Evolutionary conservation across 1,140 invertebrate genomes (phyloP).

Genomic region (Temnothorax nylanderi): DNA sequence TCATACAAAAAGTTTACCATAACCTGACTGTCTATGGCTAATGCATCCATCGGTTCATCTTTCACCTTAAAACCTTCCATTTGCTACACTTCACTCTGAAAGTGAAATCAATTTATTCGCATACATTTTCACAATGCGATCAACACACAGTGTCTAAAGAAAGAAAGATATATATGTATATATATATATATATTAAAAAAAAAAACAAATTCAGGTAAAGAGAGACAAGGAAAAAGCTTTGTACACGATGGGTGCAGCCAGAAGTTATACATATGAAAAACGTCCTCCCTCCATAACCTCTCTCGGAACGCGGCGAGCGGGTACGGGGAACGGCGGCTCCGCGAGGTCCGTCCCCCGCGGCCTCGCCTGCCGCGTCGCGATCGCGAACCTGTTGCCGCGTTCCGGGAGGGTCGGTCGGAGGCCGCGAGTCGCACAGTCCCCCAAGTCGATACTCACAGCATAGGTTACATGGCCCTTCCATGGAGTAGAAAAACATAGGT

Average conservation of each 20-base stretch:
- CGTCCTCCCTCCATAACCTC: constrained; percentile 59
- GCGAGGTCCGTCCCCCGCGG: not conserved
- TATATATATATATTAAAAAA: not conserved
- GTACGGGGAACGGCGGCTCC: not conserved
- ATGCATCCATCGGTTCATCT: constrained; percentile 76
- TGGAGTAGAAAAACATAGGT: constrained; percentile 52
- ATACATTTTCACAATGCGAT: constrained; percentile 13
- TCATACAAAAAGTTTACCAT: constrained; percentile 79
- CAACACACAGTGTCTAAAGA: constrained; percentile 38
- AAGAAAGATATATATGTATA: not conserved
- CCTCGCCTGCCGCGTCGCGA: not conserved
- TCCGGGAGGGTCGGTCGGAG: not conserved
- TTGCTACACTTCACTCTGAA: constrained; percentile 73
- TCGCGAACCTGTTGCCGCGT: constrained; percentile 5
- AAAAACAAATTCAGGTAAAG: constrained; percentile 25
- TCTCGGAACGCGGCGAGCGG: not conserved
- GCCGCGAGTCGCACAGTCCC: not conserved
- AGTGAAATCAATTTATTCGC: constrained; percentile 65
- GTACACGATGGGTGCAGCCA: constrained; percentile 63
- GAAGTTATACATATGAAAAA: constrained; percentile 46
- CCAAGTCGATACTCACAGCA: constrained; percentile 64
- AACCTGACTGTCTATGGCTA: constrained; percentile 77
- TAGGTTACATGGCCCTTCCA: constrained; percentile 66
- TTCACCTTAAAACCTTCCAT: constrained; percentile 74
- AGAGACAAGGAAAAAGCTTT: constrained; percentile 56